Evolutionary conservation across 1,140 invertebrate genomes (phyloP), one percentile per base, ranked within the genome.

Genomic region (Hormaphis cornu): DNA sequence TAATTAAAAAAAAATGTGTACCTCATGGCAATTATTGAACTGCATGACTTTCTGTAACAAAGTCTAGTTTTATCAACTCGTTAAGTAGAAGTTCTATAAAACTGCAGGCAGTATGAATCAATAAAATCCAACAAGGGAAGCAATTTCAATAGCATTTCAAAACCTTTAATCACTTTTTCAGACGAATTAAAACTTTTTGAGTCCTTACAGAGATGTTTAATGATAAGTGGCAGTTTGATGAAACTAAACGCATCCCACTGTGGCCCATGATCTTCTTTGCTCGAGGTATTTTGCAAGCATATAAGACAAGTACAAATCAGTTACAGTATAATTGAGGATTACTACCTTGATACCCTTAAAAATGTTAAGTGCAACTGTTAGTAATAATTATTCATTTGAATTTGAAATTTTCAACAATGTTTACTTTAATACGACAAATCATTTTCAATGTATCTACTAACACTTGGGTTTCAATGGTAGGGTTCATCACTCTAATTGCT

Each of bases 181-280:
- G 87, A 88, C 54, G 78, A 79, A 69, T 66, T 66, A n/a, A 66
- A 66, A 48, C 61, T 66, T 48, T 33, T 48, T 16, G 61, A 66
- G 18, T 66, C 61, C 2, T 69, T 79, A 69, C 88, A 83, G 12
- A 91, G 75, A 72, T 89, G 85, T 69, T 86, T 84, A 12, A 92
- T 81, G 66, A 91, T 86, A 74, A 88, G 83, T 3, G 90, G 90
- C 63, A 96, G 83, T 81, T 95, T 95, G 0, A 97, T 81, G 77
- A 95, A 95, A 12, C 89, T 91, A 76, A 96, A 95, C 20, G 92
- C 91, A 22, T 89, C 90, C 91, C 93, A 97, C 75, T 93, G 86
- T 2, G 92, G 86, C 74, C 94, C 91, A 75, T 91, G 87, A 16
- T 83, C 80, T 5, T 83, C 84, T 44, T 66, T 26, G 72, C 87